Evolutionary conservation across 2,113 vertebrate genomes (phyloP).

Genomic region (Elachura formosa): DNA sequence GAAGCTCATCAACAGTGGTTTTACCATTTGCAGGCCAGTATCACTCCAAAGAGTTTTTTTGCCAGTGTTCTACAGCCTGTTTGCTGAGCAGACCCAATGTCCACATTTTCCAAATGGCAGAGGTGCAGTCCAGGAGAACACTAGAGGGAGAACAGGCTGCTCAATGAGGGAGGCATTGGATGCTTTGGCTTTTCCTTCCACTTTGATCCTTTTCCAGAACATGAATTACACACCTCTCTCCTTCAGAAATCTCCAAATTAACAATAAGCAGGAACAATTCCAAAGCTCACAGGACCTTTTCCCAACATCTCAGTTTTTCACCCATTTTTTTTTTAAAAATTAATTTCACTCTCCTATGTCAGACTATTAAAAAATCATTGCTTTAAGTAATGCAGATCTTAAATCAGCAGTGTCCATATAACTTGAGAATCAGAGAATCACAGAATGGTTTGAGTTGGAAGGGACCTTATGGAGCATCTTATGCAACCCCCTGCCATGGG

Average conservation of each 20-base stretch:
- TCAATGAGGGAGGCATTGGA: accelerated
- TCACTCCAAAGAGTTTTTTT: accelerated
- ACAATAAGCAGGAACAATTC: neutral
- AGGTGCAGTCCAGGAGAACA: accelerated
- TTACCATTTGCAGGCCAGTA: neutral
- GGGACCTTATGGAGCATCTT: accelerated
- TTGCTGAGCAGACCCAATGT: neutral
- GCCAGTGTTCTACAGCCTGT: neutral
- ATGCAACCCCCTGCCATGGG: neutral
- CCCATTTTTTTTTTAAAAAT: neutral
- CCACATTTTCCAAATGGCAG: neutral
- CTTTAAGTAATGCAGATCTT: neutral
- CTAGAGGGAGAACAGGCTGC: neutral
- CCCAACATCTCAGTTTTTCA: neutral
- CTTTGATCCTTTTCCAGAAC: neutral
- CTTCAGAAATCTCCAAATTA: neutral
- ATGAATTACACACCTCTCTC: neutral
- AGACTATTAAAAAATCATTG: neutral
- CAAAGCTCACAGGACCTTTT: neutral
- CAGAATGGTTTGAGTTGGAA: neutral
- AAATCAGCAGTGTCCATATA: neutral
- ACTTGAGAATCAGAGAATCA: neutral
- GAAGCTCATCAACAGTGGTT: neutral
- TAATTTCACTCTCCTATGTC: neutral
- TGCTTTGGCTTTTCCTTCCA: neutral